Base-by-base conservation (phyloP, 2,797 vertebrate species). In the Sternotherus odoratus region DNA sequence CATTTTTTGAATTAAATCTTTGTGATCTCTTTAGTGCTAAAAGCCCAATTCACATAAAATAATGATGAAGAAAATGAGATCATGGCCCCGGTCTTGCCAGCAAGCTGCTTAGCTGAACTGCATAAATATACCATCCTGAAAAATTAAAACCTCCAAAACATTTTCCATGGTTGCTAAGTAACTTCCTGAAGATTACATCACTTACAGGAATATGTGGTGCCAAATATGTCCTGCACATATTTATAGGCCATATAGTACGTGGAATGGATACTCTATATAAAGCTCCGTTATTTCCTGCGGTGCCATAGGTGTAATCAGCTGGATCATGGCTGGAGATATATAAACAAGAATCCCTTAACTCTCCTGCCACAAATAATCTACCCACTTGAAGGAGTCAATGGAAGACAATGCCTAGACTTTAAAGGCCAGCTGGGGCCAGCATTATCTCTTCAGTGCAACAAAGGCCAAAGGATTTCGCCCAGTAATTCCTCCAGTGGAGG, bases 51-150 rank as follows among this genome's bases (percentile, higher is more conserved):
- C 97, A 89, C 97, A 97, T 97, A 92, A 97, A 98, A 98, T 97
- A 98, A 97, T 97, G 97, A 97, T 97, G 97, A 97, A 97, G 97
- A 95, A 96, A 97, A 98, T 98, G 97, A 98, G 98, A 93, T 98
- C 98, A 98, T 96, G 81, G 91, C 19, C 57, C 78, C 91, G 2
- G 95, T 87, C 96, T 96, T 90, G 97, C 98, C 98, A 96, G 97
- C 93, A 87, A 94, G 96, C 97, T 96, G 97, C 96, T 98, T 92
- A 97, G 95, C 96, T 5, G 92, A 89, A 56, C 97, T 7, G 96
- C 97, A 92, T 83, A 95, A 96, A 95, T 93, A 94, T 80, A 89
- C 96, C 97, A 95, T 17, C 8, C 97, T 93, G 89, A 81, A 94
- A 97, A 96, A 92, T 95, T 88, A 88, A 96, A 95, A 96, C 93